A percentile compares a stretch with the other conserved stretches of the same genome.
These are phyloP conservation scores for Patella pellucida DNA, from an alignment of 2,888 invertebrate species.

Conservation along the genomic window DNA sequence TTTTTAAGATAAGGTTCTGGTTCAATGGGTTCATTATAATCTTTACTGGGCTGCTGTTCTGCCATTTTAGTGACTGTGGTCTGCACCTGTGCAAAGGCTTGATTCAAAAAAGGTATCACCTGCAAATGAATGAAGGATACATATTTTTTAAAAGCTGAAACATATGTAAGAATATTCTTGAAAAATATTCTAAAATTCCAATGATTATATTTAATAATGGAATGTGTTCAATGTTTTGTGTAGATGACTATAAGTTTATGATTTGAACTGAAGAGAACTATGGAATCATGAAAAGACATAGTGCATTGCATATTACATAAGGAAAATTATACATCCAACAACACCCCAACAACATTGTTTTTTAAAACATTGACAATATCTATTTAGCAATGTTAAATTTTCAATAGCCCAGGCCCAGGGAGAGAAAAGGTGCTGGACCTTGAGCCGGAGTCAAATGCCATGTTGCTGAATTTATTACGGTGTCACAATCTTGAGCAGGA, in stretches of 20 bases:
- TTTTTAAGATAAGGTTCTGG: slow-evolving; percentile 29
- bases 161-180: not conserved
- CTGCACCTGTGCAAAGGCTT: slow-evolving; percentile 28
- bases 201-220: too few species aligned
- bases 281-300: too few species aligned
- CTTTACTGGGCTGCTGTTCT: slow-evolving; percentile 22
- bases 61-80: slow-evolving; percentile 25
- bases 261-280: too few species aligned
- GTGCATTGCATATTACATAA: too few species aligned
- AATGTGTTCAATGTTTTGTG: too few species aligned
- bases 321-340: too few species aligned
- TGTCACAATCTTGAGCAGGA: not conserved
- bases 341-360: too few species aligned
- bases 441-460: too few species aligned
- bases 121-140: slow-evolving; percentile 17
- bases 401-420: not conserved
- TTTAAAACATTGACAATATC: too few species aligned
- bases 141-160: not conserved
- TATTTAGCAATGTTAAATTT: not conserved
- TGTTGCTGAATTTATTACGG: too few species aligned
- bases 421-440: too few species aligned
- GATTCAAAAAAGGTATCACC: slow-evolving; percentile 34
- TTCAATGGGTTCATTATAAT: slow-evolving; percentile 13
- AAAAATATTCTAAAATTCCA: not conserved
- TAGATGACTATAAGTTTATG: too few species aligned